Conservation (phyloP, 2,888 invertebrate species). For the Laothoe populi region DNA sequence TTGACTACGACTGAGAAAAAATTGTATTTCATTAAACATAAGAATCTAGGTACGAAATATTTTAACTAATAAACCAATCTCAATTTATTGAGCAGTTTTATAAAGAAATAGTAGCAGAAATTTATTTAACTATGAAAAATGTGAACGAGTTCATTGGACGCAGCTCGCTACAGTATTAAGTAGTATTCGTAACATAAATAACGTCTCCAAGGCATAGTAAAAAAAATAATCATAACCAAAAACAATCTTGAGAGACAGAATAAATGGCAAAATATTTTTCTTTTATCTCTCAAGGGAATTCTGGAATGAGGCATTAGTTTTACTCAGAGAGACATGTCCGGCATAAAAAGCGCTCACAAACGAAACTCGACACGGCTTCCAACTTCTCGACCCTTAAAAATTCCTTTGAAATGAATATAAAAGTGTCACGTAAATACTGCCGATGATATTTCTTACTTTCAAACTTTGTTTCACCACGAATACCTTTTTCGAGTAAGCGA, state of each 20-base stretch:
- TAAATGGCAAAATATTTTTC: constrained; percentile 43
- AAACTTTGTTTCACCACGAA: background rate
- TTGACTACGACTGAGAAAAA: too few relatives aligned
- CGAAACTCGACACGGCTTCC: constrained; percentile 37
- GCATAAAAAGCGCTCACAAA: constrained; percentile 44
- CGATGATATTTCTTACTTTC: constrained; percentile 33
- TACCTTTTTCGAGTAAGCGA: constrained; percentile 4
- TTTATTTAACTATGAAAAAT: constrained; percentile 7
- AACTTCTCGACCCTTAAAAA: constrained; percentile 39
- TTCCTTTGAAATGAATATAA: constrained; percentile 34
- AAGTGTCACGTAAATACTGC: constrained; percentile 42
- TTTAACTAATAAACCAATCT: background rate
- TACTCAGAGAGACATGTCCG: constrained; percentile 44
- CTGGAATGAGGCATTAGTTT: constrained; percentile 55
- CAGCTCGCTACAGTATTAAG: background rate
- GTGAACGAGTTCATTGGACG: background rate
- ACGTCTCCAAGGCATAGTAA: background rate
- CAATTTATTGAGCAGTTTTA: background rate
- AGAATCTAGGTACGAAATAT: too few relatives aligned
- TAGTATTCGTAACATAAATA: constrained; percentile 10
- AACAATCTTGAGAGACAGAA: constrained; percentile 36
- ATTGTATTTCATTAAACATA: too few relatives aligned
- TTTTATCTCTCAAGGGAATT: constrained; percentile 42
- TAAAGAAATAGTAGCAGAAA: background rate
- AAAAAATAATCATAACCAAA: constrained; percentile 26